Percentiles rank a stretch among this genome's conserved stretches.
Conservation (phyloP, 2,113 vertebrate species). For the Labrus mixtus region DNA sequence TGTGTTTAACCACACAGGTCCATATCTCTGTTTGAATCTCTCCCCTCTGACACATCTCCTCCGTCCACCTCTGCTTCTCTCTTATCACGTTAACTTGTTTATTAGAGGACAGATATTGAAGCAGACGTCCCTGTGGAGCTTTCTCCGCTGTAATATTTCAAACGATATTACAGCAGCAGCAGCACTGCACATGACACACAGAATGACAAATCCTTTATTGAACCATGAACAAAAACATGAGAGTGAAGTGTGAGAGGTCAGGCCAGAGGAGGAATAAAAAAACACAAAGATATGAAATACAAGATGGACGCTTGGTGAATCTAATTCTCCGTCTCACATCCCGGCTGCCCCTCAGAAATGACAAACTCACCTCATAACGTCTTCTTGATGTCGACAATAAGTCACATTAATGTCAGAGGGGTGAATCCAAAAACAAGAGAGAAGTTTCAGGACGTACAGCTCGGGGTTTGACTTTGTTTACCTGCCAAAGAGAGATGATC, state of each 20-base stretch:
- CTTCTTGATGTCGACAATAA: constrained; percentile 12
- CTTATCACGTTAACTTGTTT: constrained; percentile 37
- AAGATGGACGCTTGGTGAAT: constrained; percentile 6
- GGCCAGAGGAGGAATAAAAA: constrained; percentile 22
- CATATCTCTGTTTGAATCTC: background rate
- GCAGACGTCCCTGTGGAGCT: constrained; percentile 7
- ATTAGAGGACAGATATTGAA: constrained; percentile 42
- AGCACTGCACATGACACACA: background rate
- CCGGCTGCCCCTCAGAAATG: background rate
- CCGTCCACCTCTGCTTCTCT: constrained; percentile 7
- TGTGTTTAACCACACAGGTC: background rate
- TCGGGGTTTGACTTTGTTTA: background rate
- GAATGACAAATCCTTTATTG: constrained; percentile 33
- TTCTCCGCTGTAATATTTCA: constrained; percentile 30
- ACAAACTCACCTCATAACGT: constrained; percentile 26
- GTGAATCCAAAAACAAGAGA: background rate
- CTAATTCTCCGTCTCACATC: constrained; percentile 4
- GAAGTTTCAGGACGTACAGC: background rate
- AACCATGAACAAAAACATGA: constrained; percentile 1
- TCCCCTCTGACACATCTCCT: background rate
- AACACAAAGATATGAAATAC: constrained; percentile 15
- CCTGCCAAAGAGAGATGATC: background rate
- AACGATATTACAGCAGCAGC: constrained; percentile 31
- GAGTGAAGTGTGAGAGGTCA: background rate
- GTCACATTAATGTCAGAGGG: constrained; percentile 29